Base-by-base conservation (phyloP, 1,140 invertebrate genomes). In the Trissolcus basalis region DNA sequence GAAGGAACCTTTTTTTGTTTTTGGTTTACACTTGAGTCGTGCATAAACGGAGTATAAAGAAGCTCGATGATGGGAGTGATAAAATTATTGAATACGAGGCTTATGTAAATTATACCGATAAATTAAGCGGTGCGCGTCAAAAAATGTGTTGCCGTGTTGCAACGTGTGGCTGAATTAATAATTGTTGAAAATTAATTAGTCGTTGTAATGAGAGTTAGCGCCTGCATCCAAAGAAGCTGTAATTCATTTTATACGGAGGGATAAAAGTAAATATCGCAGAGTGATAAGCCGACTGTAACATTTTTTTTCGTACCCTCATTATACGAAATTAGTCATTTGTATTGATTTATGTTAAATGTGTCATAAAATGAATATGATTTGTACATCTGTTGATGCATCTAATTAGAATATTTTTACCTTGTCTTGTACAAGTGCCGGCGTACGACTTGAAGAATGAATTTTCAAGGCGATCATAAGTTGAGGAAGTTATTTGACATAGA, bases 381-480 rank as follows among this genome's bases (percentile, higher is more conserved):
- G 60, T 72, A 39, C 53, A 39, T 12, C 54, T 13, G 7, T 8
- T 10, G 48, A 35, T 64, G 68, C 59, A 63, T 56, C 63, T 63
- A 63, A 71, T 71, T 71, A 71, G 49, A 71, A 71, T 63, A 71
- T 71, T 71, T 63, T 63, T 58, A 63, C 63, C 63, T 63, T 39
- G 47, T 61, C 45, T 56, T 48, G 59, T 63, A 63, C 51, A 51
- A 50, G 58, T 55, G 55, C 32, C 13, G 49, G 11, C 47, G 7
- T 43, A 53, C 11, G 36, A 56, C 19, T 27, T 27, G 6, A 63
- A 55, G 50, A 12, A 16, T 56, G 13, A 2, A 43, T 61, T 61
- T 70, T 70, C 67, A 61, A 70, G 58, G 45, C 35, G 13, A 51
- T 27, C 13, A 14, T 41, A 1, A 5, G 9, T 41, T 10, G 11